Conservation (phyloP, 2,888 invertebrate genomes). For the Lasioglossum morio region DNA sequence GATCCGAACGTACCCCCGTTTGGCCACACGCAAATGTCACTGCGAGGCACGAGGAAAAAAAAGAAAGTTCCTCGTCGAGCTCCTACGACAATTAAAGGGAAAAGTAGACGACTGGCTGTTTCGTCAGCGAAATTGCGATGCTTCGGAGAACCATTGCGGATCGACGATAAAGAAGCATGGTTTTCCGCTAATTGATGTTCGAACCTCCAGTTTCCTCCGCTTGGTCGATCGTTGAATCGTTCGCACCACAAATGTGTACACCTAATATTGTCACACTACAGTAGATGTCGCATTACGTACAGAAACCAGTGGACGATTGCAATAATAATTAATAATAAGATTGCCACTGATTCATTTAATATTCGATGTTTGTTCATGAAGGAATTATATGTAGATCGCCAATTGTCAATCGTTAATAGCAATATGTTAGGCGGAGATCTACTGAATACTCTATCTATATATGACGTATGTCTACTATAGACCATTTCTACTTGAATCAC, state of each 20-base stretch:
- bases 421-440: background rate
- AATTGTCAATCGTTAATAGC: background rate
- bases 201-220: constrained; percentile 25
- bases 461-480: background rate
- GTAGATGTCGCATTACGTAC: background rate
- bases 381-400: background rate
- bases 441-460: background rate
- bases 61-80: constrained; percentile 43
- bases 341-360: background rate
- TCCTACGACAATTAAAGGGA: constrained; percentile 63
- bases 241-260: background rate
- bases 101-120: constrained; percentile 47
- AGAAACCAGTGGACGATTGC: background rate
- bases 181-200: constrained; percentile 53
- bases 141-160: constrained; percentile 49
- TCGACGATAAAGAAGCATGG: constrained; percentile 43
- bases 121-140: constrained; percentile 58
- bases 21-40: constrained; percentile 82
- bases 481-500: background rate
- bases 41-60: constrained; percentile 71
- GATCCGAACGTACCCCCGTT: constrained; percentile 68
- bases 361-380: background rate
- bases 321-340: background rate
- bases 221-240: constrained; percentile 37
- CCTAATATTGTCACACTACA: background rate